Base-by-base conservation (phyloP, 2,797 vertebrate species). In the Falco columbarius region DNA sequence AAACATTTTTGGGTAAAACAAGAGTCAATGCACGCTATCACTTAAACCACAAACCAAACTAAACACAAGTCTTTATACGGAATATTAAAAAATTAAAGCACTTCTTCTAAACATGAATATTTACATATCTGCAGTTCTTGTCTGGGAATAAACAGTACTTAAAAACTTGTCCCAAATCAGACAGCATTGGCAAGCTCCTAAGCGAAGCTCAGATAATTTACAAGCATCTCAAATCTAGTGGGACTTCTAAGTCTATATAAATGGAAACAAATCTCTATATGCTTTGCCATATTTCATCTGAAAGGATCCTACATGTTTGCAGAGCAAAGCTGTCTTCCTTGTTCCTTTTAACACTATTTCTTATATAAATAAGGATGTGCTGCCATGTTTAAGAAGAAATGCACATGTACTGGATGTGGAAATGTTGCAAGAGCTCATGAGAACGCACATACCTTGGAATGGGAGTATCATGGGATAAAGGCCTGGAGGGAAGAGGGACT, bases 211-310 rank as follows among this genome's bases (percentile, higher is more conserved):
- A 5, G 70, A 75, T 70, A 73, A 90, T 93, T 86, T 88, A 52
- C 55, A 89, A 81, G 55, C 23, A 56, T 86, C 54, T 89, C 42
- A 92, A 95, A 95, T 73, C 59, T 67, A 92, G 44, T 68, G 82
- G 93, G 86, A 86, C 44, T 91, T 94, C 51, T 63, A 42, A 86
- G 80, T 85, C 82, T 86, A 91, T 93, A 91, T 72, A 97, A 94
- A 86, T 62, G 58, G 70, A 95, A 96, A 88, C 58, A 95, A 95
- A 90, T 92, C 42, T 86, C 55, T 86, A 29, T 72, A n/a, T 47
- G 46, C 46, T 89, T 83, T 83, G 44, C 68, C 4, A 81, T 66
- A 84, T 90, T 94, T 90, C 22, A 63, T 70, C 30, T 14, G 16
- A 88, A 95, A 92, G 16, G 30, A 81, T 86, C 51, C 10, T 46